Base-by-base conservation (phyloP, 2,113 vertebrate species). In the Naja naja region DNA sequence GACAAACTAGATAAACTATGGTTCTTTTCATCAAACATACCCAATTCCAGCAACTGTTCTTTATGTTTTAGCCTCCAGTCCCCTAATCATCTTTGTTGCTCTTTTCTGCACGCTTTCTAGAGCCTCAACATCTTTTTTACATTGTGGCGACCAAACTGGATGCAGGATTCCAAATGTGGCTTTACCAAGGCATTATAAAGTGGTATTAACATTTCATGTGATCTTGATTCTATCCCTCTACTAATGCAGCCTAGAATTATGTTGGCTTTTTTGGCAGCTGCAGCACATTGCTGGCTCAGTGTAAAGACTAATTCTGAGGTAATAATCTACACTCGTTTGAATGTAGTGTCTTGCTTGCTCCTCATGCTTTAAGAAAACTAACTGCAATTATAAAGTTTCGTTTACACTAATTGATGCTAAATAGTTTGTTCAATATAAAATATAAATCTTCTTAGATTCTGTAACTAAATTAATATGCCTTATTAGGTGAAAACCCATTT, bases 401-500 rank as follows among this genome's bases (percentile, higher is more conserved):
- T 7, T 45, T 85, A 11, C 30, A 5, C 91, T 45, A 58, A 53
- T 74, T 95, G 93, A 95, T 91, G 94, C 93, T 54, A 27, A n/a
- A 3, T 12, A 12, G 93, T 90, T 87, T 45, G 88, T 94, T 97
- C 95, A 88, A 94, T 96, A 91, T 0, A 8, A 88, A 92, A 97
- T 34, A 96, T 94, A 90, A 95, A 74, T 95, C 1, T n/a, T 56
- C 64, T 74, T 34, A 74, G 34, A 7, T 74, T 22, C 94, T 0
- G 0, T 85, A 95, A 45, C 93, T 74, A 87, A 90, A 45, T 95
- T 93, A 87, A 87, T 88, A 64, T 12, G 39, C 87, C 5, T 94
- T 58, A 90, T 7, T 94, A 89, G 85, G 52, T 90, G 56, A 18
- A 49, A 53, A 56, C 30, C 90, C 92, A 92, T 86, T 93, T n/a